Evolutionary conservation across 2,888 invertebrate species (phyloP).

Genomic region (Mythimna ferrago): DNA sequence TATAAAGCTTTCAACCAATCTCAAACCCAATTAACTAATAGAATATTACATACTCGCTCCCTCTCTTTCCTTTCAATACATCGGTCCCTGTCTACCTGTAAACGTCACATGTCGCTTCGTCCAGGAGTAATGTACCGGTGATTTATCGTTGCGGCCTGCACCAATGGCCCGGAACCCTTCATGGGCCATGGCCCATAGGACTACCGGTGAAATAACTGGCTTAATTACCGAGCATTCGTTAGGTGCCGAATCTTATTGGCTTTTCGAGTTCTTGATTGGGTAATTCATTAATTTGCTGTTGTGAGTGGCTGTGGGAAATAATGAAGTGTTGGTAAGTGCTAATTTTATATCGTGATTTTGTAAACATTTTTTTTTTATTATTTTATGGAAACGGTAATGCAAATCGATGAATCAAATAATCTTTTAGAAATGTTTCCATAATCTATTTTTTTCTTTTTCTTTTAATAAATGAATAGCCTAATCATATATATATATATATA

Average conservation of each 20-base stretch:
- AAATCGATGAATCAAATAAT: background rate
- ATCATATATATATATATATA: too few relatives aligned
- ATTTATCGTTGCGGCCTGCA: constrained; percentile 78
- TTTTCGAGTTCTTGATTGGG: constrained; percentile 41
- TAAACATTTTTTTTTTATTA: background rate
- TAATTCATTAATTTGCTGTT: background rate
- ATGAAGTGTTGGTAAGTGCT: background rate
- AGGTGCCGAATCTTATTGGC: constrained; percentile 21
- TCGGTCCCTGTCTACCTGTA: constrained; percentile 51
- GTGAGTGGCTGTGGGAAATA: background rate
- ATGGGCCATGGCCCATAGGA: constrained; percentile 53
- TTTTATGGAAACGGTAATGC: background rate
- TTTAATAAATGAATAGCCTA: too few relatives aligned
- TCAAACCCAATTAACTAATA: constrained; percentile 58
- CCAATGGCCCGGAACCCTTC: constrained; percentile 76
- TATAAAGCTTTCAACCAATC: constrained; percentile 52
- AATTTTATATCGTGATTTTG: background rate
- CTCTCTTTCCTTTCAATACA: constrained; percentile 34
- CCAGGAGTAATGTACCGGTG: constrained; percentile 76
- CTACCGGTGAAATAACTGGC: constrained; percentile 61
- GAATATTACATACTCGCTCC: constrained; percentile 36
- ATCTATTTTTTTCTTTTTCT: too few relatives aligned
- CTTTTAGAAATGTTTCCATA: too few relatives aligned
- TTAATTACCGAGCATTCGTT: constrained; percentile 43
- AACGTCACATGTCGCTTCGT: constrained; percentile 55